These are phyloP conservation scores for Mythimna loreyi DNA, from an alignment of 2,888 invertebrate genomes.

Conservation along the genomic window DNA sequence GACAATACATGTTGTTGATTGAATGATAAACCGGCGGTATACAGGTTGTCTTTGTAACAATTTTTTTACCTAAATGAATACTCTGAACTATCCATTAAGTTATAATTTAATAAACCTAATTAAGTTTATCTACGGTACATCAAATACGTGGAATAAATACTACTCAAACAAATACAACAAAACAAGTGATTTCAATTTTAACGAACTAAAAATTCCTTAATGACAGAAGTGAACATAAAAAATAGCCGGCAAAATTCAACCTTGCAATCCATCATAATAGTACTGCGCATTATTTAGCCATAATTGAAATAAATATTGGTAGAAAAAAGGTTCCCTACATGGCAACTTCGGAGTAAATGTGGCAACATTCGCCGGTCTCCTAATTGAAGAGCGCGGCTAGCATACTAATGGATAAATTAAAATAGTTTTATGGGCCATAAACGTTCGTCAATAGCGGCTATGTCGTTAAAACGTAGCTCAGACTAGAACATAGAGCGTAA, in stretches of 20 bases:
- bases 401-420: slow-evolving; percentile 86
- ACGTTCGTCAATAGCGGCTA: slow-evolving; percentile 72
- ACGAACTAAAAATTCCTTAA: slow-evolving; percentile 52
- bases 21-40: not conserved
- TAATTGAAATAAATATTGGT: slow-evolving; percentile 48
- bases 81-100: slow-evolving; percentile 5
- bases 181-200: slow-evolving; percentile 27
- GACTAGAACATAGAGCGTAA: slow-evolving; percentile 47
- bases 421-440: slow-evolving; percentile 86
- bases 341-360: slow-evolving; percentile 63
- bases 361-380: slow-evolving; percentile 73
- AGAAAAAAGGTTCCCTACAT: slow-evolving; percentile 62
- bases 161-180: slow-evolving; percentile 20
- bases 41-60: not conserved
- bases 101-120: slow-evolving; percentile 12
- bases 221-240: slow-evolving; percentile 16
- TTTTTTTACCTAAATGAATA: not conserved
- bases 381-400: slow-evolving; percentile 84
- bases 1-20: not conserved
- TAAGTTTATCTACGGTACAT: slow-evolving; percentile 23
- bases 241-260: slow-evolving; percentile 30
- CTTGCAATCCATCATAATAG: slow-evolving; percentile 32
- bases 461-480: slow-evolving; percentile 45
- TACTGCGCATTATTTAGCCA: slow-evolving; percentile 31
- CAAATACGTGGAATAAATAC: slow-evolving; percentile 23